phyloP scores from a whole-genome alignment of 2,113 vertebrate species.

The Eulemur rufifrons region DNA sequence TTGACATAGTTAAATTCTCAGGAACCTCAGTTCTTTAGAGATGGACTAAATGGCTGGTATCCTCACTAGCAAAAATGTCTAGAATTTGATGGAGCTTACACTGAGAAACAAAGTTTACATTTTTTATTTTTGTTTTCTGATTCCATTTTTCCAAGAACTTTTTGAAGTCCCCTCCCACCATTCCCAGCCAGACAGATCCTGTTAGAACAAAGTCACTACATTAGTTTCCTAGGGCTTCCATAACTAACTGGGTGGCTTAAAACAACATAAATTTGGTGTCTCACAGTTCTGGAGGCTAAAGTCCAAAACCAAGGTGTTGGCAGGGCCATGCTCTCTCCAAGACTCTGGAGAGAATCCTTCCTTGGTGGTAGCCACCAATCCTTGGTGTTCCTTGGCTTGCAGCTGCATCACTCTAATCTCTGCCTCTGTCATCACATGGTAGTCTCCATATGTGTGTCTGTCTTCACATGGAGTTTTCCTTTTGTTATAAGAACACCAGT shows the following conservation, averaged over 20 bases:
- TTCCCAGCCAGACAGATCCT: background rate
- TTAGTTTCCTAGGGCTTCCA: background rate
- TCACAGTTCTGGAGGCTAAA: background rate
- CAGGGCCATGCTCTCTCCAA: background rate
- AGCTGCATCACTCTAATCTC: background rate
- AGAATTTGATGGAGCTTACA: background rate
- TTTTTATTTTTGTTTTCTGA: background rate
- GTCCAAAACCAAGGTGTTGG: background rate
- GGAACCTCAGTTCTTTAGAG: background rate
- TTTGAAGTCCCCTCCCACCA: too few relatives aligned
- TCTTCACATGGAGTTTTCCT: background rate
- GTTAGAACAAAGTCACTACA: background rate
- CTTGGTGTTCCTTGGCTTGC: background rate
- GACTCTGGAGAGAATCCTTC: background rate
- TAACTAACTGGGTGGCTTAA: background rate
- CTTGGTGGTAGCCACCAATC: background rate
- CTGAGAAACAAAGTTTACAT: background rate
- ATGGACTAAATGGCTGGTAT: background rate
- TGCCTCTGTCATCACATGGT: background rate
- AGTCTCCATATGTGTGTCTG: background rate
- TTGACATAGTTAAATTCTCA: background rate
- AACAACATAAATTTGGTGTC: background rate
- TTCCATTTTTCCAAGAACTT: background rate
- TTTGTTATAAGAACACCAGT: background rate
- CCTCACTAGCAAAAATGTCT: background rate